These are phyloP conservation scores for Megatriorchis doriae DNA, from an alignment of 2,113 vertebrate species.

Conservation along the genomic window DNA sequence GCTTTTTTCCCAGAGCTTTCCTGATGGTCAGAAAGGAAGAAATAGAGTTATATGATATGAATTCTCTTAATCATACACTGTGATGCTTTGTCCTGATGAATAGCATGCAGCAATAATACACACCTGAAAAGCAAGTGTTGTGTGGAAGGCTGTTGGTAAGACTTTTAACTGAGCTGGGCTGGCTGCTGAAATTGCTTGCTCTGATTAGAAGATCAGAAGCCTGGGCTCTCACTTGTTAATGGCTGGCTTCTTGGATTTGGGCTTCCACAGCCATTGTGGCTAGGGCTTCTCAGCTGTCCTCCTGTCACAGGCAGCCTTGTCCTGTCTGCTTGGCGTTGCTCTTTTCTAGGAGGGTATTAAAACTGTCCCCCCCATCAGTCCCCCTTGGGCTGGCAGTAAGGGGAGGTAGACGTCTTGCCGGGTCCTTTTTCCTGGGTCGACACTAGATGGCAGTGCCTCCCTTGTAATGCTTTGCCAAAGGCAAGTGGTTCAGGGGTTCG, in stretches of 20 bases:
- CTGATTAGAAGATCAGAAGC: no score
- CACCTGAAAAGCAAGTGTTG: neutral
- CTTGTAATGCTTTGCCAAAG: neutral
- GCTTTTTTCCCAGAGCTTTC: neutral
- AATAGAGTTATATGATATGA: neutral
- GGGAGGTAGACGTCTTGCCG: neutral
- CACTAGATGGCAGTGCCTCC: constrained; percentile 54
- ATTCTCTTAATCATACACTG: no score
- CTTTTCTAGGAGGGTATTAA: neutral
- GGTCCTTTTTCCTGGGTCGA: neutral
- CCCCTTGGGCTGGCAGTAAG: accelerated
- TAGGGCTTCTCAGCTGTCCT: neutral
- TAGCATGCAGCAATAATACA: accelerated
- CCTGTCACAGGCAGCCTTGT: neutral
- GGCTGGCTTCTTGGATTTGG: neutral
- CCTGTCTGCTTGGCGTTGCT: neutral
- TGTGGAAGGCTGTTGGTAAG: accelerated
- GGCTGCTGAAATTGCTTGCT: accelerated
- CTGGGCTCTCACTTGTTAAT: accelerated
- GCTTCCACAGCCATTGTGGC: neutral
- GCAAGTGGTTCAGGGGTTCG: accelerated
- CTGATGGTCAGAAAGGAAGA: no score
- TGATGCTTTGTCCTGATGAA: neutral
- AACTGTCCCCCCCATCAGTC: accelerated
- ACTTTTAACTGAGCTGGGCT: neutral